These are phyloP conservation scores for Ametastegia equiseti DNA, from an alignment of 2,888 invertebrate genomes.

Conservation along the genomic window DNA sequence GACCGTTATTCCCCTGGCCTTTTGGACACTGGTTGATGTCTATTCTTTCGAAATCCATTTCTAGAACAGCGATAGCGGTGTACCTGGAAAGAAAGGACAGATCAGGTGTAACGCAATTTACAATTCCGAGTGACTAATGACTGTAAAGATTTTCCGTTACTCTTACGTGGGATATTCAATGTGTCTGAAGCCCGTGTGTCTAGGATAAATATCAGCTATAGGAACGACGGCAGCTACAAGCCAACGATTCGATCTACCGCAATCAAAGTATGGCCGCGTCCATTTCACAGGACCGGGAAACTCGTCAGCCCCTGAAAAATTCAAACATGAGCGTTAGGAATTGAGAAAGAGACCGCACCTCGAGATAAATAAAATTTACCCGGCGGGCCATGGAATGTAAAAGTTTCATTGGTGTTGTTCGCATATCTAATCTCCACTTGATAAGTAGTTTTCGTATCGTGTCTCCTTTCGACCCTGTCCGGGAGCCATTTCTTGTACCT, in stretches of 20 bases:
- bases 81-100: conserved; percentile 80
- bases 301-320: conserved; percentile 86
- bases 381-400: conserved; percentile 95
- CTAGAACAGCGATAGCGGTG: conserved; percentile 93
- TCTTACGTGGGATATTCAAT: conserved; percentile 94
- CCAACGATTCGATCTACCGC: conserved; percentile 97
- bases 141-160: background rate
- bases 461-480: conserved; percentile 88
- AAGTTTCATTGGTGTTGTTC: conserved; percentile 97
- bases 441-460: conserved; percentile 95
- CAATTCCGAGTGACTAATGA: background rate
- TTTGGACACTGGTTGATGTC: conserved; percentile 98
- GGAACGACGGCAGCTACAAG: conserved; percentile 95
- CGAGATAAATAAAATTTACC: conserved; percentile 72
- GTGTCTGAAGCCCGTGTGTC: conserved; percentile 95
- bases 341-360: conserved; percentile 14
- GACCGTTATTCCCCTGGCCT: conserved; percentile 91
- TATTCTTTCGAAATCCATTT: conserved; percentile 97
- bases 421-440: conserved; percentile 96
- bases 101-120: no score
- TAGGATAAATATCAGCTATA: conserved; percentile 95
- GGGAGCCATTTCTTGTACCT: conserved; percentile 93
- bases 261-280: conserved; percentile 97
- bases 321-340: conserved; percentile 21
- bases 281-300: conserved; percentile 95